Base-by-base conservation (phyloP, 2,888 invertebrate species). In the Pristionchus fissidentatus region DNA sequence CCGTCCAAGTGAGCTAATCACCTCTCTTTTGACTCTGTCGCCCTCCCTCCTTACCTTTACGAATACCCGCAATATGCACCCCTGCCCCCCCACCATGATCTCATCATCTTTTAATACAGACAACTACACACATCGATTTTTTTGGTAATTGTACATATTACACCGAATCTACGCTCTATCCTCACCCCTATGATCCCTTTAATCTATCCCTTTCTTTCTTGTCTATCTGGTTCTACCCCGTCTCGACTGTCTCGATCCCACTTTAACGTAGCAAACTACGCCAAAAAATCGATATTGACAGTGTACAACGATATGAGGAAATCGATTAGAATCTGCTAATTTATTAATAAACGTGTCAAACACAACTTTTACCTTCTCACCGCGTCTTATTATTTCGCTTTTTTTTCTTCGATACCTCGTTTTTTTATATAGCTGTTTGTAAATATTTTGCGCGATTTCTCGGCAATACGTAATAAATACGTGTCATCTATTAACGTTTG, bases 101-200 rank as follows among this genome's bases (percentile, higher is more conserved):
- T n/a, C n/a, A n/a, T n/a, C n/a, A n/a, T n/a, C n/a, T n/a, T n/a
- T n/a, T n/a, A n/a, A n/a, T n/a, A n/a, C n/a, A n/a, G n/a, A 70
- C 41, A 38, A 19, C n/a, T 70, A 38, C 26, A 70, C 41, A 70
- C 70, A 70, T 70, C 41, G 19, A n/a, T n/a, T n/a, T n/a, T n/a
- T n/a, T n/a, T n/a, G n/a, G n/a, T 41, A n/a, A 43, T 70, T 70
- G 70, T 70, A 70, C 70, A 70, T 70, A 70, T 70, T 70, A 41
- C 32, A 26, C 70, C n/a, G 38, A 38, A n/a, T 8, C 32, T 43
- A 32, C 70, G 10, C 70, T 26, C 62, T 66, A 38, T 66, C 62
- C 26, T 19, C 32, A 5, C 57, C 29, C 57, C 4, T 35, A 19
- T 41, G 26, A 70, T 70, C 70, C 70, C 70, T 70, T 41, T 70